phyloP scores from a whole-genome alignment of 2,113 vertebrate species.

The Ptychochromis oligacanthus region DNA sequence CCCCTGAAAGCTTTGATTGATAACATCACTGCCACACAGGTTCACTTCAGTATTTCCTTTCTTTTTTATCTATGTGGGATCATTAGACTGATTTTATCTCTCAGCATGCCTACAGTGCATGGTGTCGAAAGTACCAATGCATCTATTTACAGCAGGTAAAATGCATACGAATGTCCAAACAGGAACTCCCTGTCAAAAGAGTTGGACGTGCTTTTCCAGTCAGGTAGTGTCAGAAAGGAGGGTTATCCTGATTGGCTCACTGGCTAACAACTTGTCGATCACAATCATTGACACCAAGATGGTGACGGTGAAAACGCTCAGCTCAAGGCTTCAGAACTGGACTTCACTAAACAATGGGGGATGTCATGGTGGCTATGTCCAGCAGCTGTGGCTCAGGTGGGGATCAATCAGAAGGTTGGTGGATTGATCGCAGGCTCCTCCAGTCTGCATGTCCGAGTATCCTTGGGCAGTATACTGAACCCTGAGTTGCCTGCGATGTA shows the following conservation, averaged over 20 bases:
- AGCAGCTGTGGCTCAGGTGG: no score
- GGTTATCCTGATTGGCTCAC: background rate
- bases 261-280: background rate
- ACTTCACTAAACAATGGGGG: background rate
- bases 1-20: slow-evolving; percentile 23
- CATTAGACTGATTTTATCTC: background rate
- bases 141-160: background rate
- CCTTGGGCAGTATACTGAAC: no score
- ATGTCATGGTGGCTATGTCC: background rate
- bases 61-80: background rate
- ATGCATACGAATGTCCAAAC: background rate
- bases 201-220: background rate
- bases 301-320: background rate
- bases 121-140: background rate
- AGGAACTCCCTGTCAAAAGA: background rate
- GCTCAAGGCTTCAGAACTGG: background rate
- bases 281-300: no score
- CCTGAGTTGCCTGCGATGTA: no score
- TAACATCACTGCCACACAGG: background rate
- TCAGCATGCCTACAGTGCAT: no score
- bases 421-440: no score
- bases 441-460: no score
- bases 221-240: background rate
- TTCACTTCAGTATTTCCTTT: slow-evolving; percentile 5
- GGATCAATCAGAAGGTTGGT: no score